These are phyloP conservation scores for Naja naja DNA, from an alignment of 2,113 vertebrate species.

Conservation along the genomic window DNA sequence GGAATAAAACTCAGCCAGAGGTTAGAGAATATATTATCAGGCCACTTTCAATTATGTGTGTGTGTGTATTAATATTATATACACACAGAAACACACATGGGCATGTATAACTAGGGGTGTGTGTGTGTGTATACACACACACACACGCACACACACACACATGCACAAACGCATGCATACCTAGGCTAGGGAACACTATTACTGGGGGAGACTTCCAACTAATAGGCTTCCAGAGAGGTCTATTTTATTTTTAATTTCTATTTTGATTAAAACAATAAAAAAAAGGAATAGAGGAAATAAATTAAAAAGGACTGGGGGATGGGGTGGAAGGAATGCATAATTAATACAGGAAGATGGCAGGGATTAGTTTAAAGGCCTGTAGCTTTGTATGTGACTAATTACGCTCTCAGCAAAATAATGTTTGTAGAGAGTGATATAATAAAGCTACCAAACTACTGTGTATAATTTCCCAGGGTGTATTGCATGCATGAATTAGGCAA, in stretches of 20 bases:
- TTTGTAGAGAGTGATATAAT: slow-evolving; percentile 63
- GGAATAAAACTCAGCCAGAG: neutral
- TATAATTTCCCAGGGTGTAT: slow-evolving; percentile 53
- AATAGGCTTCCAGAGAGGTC: neutral
- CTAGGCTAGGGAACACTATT: neutral
- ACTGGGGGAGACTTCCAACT: neutral
- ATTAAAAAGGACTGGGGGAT: neutral
- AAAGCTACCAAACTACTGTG: slow-evolving; percentile 43
- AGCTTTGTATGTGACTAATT: slow-evolving; percentile 40
- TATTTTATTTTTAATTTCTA: neutral
- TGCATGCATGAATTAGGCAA: slow-evolving; percentile 40
- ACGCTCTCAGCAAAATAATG: slow-evolving; percentile 44
- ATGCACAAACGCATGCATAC: neutral
- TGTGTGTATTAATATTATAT: neutral
- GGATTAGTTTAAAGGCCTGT: slow-evolving; percentile 29
- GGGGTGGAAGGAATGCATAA: neutral
- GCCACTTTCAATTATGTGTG: neutral
- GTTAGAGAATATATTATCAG: neutral
- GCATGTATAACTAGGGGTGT: no score
- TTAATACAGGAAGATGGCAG: neutral
- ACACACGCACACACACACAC: neutral
- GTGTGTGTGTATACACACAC: neutral
- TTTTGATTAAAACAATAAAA: slow-evolving; percentile 12
- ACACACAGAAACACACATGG: neutral
- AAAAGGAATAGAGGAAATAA: neutral